Evolutionary conservation across 2,113 vertebrate species (phyloP).

Genomic region (Acrocephalus arundinaceus): DNA sequence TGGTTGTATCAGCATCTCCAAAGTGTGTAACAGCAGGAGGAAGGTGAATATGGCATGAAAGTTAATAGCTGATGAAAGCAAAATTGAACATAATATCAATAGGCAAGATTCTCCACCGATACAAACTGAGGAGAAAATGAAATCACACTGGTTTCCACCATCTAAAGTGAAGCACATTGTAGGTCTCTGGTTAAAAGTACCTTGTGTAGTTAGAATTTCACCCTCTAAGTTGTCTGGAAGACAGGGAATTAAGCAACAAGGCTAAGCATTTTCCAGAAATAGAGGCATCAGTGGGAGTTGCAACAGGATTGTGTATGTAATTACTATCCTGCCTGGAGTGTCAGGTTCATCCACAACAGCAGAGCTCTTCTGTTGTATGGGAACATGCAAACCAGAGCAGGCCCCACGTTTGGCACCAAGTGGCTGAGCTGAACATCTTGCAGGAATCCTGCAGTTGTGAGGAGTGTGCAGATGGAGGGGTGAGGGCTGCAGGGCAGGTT

Average conservation of each 20-base stretch:
- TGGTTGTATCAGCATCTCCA: not conserved
- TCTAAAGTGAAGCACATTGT: not conserved
- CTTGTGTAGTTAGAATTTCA: slow-evolving; percentile 16
- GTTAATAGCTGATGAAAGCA: not conserved
- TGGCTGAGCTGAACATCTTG: not conserved
- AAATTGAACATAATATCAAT: not conserved
- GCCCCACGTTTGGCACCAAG: not conserved
- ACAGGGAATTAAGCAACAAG: slow-evolving; percentile 19
- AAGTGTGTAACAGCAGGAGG: slow-evolving; percentile 13
- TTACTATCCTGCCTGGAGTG: slow-evolving; percentile 29
- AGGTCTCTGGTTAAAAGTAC: not conserved
- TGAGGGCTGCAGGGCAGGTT: not conserved
- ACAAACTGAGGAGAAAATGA: not conserved
- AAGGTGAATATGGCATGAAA: not conserved
- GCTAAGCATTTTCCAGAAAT: slow-evolving; percentile 54
- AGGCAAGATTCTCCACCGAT: not conserved
- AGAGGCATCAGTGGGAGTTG: slow-evolving; percentile 43
- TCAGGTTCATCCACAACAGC: not conserved
- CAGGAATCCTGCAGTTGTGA: not conserved
- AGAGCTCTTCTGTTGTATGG: not conserved
- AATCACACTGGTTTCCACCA: not conserved
- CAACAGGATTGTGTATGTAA: slow-evolving; percentile 14
- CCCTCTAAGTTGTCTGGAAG: slow-evolving; percentile 15
- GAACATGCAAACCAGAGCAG: not conserved
- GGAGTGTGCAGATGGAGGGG: not conserved